Base-by-base conservation (phyloP, 1,140 invertebrate genomes). In the Zaprionus inermis region DNA sequence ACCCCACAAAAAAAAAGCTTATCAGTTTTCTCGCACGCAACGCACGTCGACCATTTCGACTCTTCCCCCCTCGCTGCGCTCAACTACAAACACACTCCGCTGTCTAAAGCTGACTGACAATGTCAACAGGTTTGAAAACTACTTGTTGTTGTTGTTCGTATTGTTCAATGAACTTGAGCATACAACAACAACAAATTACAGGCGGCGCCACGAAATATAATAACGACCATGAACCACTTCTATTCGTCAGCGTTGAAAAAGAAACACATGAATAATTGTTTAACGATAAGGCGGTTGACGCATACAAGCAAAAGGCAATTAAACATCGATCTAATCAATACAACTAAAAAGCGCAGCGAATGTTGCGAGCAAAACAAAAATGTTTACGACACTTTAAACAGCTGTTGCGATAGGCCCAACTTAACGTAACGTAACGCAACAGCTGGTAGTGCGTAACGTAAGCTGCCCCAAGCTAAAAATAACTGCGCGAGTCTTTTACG, bases 391-490 rank as follows among this genome's bases (percentile, higher is more conserved):
- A 52, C 18, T 22, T 32, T 24, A 28, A 59, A 44, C 83, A 86
- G 83, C 83, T 86, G 83, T 41, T 66, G 49, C 22, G 5, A 41
- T 55, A 55, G 7, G 36, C 32, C 2, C 38, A 32, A 28, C 41
- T 56, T 38, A 36, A 65, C 49, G 32, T 54, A 65, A 68, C 66
- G 66, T 68, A 68, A 67, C 36, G 36, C 11, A 34, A 73, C 49
- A 34, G 71, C 63, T 32, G 44, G 44, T 6, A 9, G 44, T 49
- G 44, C 44, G 44, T 49, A 49, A 49, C 44, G 44, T 71, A 75
- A 77, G 66, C 46, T 86, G 78, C 84, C 83, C 69, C 83, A 86
- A 86, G 80, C 83, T 86, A 86, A 86, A 86, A 86, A 86, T 86
- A 86, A 85, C 76, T 86, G 83, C 83, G 84, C 83, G 76, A 86